Evolutionary conservation across 2,113 vertebrate genomes (phyloP).

Genomic region (Sarotherodon lohbergeri): DNA sequence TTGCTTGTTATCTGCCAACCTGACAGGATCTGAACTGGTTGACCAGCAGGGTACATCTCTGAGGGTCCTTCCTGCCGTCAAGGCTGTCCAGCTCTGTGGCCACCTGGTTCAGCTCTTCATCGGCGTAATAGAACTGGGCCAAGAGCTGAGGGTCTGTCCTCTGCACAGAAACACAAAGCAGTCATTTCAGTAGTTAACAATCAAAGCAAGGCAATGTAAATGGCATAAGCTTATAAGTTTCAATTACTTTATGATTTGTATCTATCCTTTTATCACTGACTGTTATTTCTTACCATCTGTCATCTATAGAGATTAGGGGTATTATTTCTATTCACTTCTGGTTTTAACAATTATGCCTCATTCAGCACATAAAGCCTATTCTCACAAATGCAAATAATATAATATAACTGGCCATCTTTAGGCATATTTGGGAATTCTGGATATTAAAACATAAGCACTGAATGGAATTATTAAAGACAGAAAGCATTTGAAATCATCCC

Average conservation of each 20-base stretch:
- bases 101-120: conserved; percentile 95
- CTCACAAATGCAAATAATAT: neutral
- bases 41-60: conserved; percentile 91
- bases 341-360: neutral
- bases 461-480: neutral
- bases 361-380: neutral
- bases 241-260: neutral
- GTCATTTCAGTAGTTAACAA: neutral
- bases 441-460: neutral
- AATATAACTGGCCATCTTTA: neutral
- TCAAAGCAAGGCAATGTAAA: neutral
- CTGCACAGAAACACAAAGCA: conserved; percentile 62
- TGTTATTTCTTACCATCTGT: neutral
- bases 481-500: neutral
- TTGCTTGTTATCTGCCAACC: conserved; percentile 64
- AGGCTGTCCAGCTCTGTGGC: conserved; percentile 93
- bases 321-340: neutral
- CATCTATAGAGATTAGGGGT: neutral
- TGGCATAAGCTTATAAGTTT: neutral
- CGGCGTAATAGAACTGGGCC: conserved; percentile 96
- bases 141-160: conserved; percentile 94
- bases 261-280: neutral
- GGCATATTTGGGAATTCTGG: neutral
- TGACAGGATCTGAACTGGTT: conserved; percentile 98
- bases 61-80: conserved; percentile 94